phyloP scores from a whole-genome alignment of 2,797 vertebrate genomes.

The Rhinatrema bivittatum region DNA sequence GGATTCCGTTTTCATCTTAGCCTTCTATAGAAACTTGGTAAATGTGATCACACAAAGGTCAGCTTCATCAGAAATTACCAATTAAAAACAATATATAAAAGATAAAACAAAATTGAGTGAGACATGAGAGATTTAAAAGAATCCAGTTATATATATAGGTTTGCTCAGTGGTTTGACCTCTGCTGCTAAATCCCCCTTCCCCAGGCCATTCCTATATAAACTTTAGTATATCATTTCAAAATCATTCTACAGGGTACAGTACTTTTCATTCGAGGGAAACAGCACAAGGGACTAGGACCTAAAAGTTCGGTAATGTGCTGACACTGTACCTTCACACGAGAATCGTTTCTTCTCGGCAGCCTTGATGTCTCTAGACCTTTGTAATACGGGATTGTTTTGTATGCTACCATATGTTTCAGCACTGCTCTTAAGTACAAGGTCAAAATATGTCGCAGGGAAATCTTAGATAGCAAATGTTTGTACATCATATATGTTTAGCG shows the following conservation, averaged over 20 bases:
- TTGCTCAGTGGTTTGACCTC: too few relatives aligned
- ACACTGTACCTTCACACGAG: constrained; percentile 1
- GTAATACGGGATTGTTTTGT: too few relatives aligned
- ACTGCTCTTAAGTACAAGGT: not conserved
- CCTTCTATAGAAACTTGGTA: too few relatives aligned
- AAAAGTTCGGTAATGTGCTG: not conserved
- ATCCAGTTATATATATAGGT: not conserved
- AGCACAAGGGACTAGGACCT: not conserved
- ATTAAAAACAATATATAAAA: not conserved
- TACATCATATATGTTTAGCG: not conserved
- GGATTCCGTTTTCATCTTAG: too few relatives aligned
- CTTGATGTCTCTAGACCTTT: constrained; percentile 1
- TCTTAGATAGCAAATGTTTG: not conserved
- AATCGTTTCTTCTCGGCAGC: not conserved
- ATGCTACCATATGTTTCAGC: not conserved
- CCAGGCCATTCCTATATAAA: too few relatives aligned
- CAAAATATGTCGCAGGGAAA: not conserved
- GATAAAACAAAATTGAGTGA: accelerated
- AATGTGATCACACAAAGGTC: constrained; percentile 25
- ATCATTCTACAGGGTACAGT: too few relatives aligned
- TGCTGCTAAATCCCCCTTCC: too few relatives aligned
- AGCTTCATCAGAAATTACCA: not conserved
- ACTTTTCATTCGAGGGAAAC: too few relatives aligned
- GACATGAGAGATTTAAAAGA: not conserved
- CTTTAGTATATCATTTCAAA: too few relatives aligned